Conservation (phyloP, 2,888 invertebrate species). For the Atrina japonica region DNA sequence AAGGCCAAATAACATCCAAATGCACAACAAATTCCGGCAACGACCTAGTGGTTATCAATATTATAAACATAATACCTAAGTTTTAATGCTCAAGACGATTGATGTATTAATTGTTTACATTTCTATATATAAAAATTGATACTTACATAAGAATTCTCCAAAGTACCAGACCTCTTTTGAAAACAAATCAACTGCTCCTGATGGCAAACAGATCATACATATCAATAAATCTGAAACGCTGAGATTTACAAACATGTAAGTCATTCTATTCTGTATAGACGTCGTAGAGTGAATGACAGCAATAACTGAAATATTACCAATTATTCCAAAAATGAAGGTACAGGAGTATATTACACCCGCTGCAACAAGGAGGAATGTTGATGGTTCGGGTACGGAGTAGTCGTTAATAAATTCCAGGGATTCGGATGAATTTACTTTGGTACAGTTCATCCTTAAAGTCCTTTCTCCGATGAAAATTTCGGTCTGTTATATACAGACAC, state of each 20-base stretch:
- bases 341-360: slow-evolving; percentile 51
- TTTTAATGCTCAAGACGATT: no score
- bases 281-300: slow-evolving; percentile 48
- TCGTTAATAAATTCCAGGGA: no score
- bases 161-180: slow-evolving; percentile 64
- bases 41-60: background rate
- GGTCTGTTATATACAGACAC: no score
- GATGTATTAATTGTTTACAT: background rate
- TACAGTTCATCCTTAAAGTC: no score
- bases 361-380: slow-evolving; percentile 48
- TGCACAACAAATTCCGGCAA: no score
- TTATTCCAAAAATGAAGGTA: slow-evolving; percentile 57
- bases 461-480: no score
- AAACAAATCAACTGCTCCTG: slow-evolving; percentile 59
- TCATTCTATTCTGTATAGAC: slow-evolving; percentile 57
- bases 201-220: slow-evolving; percentile 60
- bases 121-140: background rate
- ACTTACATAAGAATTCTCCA: slow-evolving; percentile 67
- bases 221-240: slow-evolving; percentile 61
- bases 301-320: slow-evolving; percentile 58
- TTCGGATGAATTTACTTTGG: no score
- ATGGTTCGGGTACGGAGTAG: slow-evolving; percentile 59
- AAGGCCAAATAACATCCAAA: no score
- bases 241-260: slow-evolving; percentile 59
- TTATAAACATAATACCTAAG: no score